phyloP scores from a whole-genome alignment of 2,113 vertebrate genomes.

The Malurus cyaneus region DNA sequence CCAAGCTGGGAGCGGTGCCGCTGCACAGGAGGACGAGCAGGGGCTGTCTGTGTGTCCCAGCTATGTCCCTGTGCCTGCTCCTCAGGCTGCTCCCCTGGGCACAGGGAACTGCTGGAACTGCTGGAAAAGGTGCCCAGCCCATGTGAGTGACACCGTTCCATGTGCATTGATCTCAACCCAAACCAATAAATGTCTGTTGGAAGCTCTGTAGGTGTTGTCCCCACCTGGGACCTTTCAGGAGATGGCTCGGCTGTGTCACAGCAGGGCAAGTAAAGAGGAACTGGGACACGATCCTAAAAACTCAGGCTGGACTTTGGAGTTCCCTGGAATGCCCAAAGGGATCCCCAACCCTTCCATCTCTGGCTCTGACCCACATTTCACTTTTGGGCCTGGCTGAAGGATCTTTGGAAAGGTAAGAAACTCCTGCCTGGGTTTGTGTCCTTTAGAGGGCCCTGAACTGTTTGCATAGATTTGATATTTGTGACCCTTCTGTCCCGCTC shows the following conservation, averaged over 20 bases:
- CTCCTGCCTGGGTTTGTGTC: neutral
- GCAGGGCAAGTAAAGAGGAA: neutral
- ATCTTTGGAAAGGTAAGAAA: neutral
- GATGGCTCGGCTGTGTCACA: neutral
- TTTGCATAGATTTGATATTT: neutral
- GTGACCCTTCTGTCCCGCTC: neutral
- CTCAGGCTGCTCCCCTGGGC: neutral
- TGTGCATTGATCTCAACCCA: neutral
- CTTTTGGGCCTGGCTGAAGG: neutral
- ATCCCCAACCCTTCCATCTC: neutral
- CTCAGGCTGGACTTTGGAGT: neutral
- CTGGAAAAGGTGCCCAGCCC: neutral
- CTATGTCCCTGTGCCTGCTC: neutral
- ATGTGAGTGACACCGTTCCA: neutral
- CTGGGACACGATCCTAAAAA: neutral
- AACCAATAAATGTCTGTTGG: conserved; percentile 25
- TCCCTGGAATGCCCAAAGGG: neutral
- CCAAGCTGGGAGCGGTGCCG: neutral
- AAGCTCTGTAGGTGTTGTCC: neutral
- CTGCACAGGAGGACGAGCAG: neutral
- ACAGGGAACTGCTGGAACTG: neutral
- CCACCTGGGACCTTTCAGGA: neutral
- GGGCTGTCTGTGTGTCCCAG: neutral
- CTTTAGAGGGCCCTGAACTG: neutral
- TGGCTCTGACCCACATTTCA: neutral